A percentile compares a stretch with the other conserved stretches of the same genome.
These are phyloP conservation scores for Pristionchus mayeri DNA, from an alignment of 2,888 invertebrate genomes.

Conservation along the genomic window DNA sequence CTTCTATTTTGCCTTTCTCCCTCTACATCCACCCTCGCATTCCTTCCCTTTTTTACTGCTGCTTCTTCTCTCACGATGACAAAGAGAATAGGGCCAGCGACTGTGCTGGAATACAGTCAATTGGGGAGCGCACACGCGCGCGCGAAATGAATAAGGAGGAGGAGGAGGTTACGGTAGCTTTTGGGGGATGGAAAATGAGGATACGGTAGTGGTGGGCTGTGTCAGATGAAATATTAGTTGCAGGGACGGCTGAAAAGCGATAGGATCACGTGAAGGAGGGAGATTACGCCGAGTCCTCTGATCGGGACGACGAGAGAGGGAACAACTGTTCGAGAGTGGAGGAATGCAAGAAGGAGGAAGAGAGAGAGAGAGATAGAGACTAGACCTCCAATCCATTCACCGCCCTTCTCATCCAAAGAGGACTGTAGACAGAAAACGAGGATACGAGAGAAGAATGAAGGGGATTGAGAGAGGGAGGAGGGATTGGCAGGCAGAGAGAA, in stretches of 20 bases:
- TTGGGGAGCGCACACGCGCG: not conserved
- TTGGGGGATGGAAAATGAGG: not conserved
- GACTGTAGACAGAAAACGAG: conserved; percentile 16
- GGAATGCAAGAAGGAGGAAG: conserved; percentile 36
- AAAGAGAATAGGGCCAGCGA: conserved; percentile 25
- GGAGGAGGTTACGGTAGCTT: not conserved
- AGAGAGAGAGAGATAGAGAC: not conserved
- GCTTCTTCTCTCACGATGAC: conserved; percentile 40
- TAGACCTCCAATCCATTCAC: not conserved
- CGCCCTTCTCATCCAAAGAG: not conserved
- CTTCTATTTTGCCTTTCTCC: conserved; percentile 26
- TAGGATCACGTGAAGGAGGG: conserved; percentile 28
- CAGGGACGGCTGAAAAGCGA: not conserved
- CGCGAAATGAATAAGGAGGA: conserved; percentile 11
- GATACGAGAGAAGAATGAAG: conserved; percentile 8
- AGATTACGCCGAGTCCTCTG: not conserved
- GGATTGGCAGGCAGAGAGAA: conserved; percentile 7
- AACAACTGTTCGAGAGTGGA: conserved; percentile 24
- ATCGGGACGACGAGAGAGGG: not conserved
- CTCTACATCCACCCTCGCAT: conserved; percentile 43
- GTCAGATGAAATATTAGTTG: conserved; percentile 25
- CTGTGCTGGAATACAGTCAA: not conserved
- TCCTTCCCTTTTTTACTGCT: not conserved
- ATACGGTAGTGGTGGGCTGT: not conserved
- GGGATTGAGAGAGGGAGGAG: not conserved